Evolutionary conservation across 2,888 invertebrate species (phyloP).

Genomic region (Dichetophora obliterata): DNA sequence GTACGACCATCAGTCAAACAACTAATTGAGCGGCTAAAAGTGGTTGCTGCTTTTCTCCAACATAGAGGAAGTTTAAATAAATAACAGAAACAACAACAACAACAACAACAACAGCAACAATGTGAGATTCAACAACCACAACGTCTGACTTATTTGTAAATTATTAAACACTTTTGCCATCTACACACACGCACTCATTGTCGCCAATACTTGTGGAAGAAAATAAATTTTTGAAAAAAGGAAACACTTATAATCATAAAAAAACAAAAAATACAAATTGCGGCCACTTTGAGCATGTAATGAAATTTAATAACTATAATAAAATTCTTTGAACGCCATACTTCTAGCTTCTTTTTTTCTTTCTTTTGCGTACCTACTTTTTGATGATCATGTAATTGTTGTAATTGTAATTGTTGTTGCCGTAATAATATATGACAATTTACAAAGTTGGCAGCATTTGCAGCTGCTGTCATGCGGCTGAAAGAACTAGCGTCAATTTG

Average conservation of each 20-base stretch:
- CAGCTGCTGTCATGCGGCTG: constrained; percentile 14
- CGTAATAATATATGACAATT: constrained; percentile 29
- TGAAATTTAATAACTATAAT: constrained; percentile 39
- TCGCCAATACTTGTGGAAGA: neutral
- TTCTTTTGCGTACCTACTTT: neutral
- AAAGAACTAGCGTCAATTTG: constrained; percentile 22
- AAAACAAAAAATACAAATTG: constrained; percentile 25
- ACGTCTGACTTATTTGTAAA: constrained; percentile 10
- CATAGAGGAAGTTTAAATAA: too few species aligned
- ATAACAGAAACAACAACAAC: neutral
- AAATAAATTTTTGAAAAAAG: constrained; percentile 15
- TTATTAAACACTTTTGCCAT: constrained; percentile 13
- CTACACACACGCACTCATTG: neutral
- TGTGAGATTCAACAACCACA: neutral
- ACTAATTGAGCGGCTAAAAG: constrained; percentile 35
- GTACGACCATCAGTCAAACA: constrained; percentile 28
- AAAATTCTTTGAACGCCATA: constrained; percentile 6
- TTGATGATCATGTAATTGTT: neutral
- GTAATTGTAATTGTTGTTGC: neutral
- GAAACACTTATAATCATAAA: neutral
- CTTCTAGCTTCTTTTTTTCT: neutral
- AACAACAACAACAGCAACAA: neutral
- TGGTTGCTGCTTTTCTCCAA: neutral
- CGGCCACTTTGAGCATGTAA: constrained; percentile 37
- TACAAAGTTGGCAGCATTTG: constrained; percentile 23